Evolutionary conservation across 2,888 invertebrate species (phyloP), one percentile per base, ranked within the genome.

Genomic region (Epinotia bilunana): DNA sequence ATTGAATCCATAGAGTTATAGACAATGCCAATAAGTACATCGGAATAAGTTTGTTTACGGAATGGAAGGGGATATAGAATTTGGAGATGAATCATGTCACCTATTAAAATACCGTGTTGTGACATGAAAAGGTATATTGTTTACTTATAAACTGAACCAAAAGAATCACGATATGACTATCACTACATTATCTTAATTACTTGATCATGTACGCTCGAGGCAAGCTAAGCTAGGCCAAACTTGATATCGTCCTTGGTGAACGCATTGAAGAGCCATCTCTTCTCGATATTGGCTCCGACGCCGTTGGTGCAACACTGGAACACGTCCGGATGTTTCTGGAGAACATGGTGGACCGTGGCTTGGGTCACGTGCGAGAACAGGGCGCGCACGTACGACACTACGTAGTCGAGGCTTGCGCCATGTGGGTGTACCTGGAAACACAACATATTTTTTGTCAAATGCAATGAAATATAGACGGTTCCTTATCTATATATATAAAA

Each of bases 361-460:
- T 97, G 96, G 76, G 96, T 95, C 67, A 97, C 92, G 80, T 94
- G 94, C 2, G 97, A 95, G 82, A 97, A 96, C 79, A 98, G 93
- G 84, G 97, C 97, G 83, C 97, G 97, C 28, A 99, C 95, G 90
- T 98, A 99, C 11, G 97, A 98, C 95, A 97, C 97, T 78, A 99
- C 96, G 90, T 98, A 98, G 87, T 98, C 98, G 2, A 98, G 95
- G 76, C 97, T 97, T 1, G 98, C 98, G 64, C 99, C 99, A 85
- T 97, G 97, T 0, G 99, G 99, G 91, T 99, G 99, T 57, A 99
- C 97, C 91, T 98, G 92, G 0, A 43, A 49, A 57, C 18, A 55
- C 12, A 39, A 20, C 53, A 53, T 12, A 49, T 49, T 49, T 16
- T 16, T 9, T 20, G 7, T 16, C 16, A 20, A 20, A 20, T 20